Conservation (phyloP, 2,888 invertebrate genomes). For the Odontomyia ornata region DNA sequence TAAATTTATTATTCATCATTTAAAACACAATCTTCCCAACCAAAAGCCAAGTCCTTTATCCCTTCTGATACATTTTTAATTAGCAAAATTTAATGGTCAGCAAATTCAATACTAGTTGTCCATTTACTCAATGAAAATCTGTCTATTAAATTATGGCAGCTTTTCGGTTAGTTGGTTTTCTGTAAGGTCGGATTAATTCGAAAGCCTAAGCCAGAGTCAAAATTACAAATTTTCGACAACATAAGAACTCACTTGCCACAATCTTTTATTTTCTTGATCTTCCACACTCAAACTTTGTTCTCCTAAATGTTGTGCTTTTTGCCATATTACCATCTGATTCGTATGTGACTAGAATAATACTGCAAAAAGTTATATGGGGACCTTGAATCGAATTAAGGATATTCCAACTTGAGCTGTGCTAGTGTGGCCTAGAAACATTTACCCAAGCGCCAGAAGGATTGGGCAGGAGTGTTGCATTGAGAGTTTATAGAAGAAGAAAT, state of each 20-base stretch:
- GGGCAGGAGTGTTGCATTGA: no score
- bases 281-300: no score
- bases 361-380: not conserved
- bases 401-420: no score
- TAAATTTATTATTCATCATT: no score
- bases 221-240: not conserved
- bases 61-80: not conserved
- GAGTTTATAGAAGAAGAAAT: no score
- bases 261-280: not conserved
- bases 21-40: no score
- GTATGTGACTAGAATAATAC: not conserved
- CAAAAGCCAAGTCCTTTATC: not conserved
- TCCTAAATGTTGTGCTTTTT: no score
- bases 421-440: no score
- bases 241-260: no score
- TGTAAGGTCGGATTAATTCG: constrained; percentile 4
- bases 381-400: no score
- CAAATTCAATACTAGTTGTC: constrained; percentile 5
- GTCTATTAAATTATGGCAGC: constrained; percentile 16
- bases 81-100: constrained; percentile 18
- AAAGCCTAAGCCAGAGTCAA: not conserved
- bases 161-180: constrained; percentile 15
- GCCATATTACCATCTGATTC: not conserved
- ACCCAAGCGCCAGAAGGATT: no score
- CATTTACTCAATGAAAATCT: not conserved